Evolutionary conservation across 2,797 vertebrate genomes (phyloP).

Genomic region (Eidolon dupreanum): DNA sequence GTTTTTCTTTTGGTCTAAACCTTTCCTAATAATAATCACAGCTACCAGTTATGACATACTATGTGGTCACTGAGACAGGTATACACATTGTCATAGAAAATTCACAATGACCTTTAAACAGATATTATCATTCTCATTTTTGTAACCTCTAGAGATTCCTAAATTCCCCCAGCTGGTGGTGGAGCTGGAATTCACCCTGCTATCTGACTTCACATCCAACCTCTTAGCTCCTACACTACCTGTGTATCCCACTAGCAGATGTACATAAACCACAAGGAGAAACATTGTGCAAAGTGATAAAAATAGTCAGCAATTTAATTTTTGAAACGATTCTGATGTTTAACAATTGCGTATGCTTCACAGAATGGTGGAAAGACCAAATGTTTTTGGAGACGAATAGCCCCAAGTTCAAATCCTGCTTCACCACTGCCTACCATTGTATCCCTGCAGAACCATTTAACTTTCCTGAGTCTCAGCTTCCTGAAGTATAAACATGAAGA

Average conservation of each 20-base stretch:
- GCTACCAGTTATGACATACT: not conserved
- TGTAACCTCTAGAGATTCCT: not conserved
- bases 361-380: not conserved
- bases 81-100: not conserved
- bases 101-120: not conserved
- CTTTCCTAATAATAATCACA: not conserved
- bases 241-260: not conserved
- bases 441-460: not conserved
- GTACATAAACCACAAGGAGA: too few relatives aligned
- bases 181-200: not conserved
- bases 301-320: not conserved
- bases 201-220: not conserved
- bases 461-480: constrained; percentile 15
- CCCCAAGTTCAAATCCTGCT: constrained; percentile 31
- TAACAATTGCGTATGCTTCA: not conserved
- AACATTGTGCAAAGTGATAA: not conserved
- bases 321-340: not conserved
- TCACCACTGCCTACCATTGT: not conserved
- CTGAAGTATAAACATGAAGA: not conserved
- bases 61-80: not conserved
- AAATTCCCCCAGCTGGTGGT: not conserved
- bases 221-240: not conserved
- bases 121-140: constrained; percentile 6
- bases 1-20: constrained; percentile 18
- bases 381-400: not conserved